Evolutionary conservation across 2,888 invertebrate species (phyloP).

Genomic region (Lobophora halterata): DNA sequence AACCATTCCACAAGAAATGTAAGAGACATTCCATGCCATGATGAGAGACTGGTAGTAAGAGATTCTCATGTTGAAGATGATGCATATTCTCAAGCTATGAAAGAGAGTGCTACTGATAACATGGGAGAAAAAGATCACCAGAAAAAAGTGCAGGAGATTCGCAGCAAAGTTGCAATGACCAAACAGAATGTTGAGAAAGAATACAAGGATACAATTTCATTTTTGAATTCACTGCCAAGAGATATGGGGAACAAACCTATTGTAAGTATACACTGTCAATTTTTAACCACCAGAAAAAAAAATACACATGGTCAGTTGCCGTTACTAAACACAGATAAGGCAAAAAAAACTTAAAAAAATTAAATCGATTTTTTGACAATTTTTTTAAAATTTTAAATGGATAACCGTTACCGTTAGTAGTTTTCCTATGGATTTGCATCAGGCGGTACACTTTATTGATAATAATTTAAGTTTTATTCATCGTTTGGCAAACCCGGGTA

Average conservation of each 20-base stretch:
- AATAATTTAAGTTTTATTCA: no score
- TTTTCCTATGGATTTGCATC: no score
- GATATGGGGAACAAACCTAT: constrained; percentile 48
- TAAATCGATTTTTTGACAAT: constrained; percentile 3
- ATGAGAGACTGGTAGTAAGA: constrained; percentile 49
- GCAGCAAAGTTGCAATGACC: constrained; percentile 70
- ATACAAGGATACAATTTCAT: constrained; percentile 66
- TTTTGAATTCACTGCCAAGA: constrained; percentile 63
- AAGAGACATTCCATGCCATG: constrained; percentile 43
- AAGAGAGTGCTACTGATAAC: constrained; percentile 40
- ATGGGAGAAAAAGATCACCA: constrained; percentile 39
- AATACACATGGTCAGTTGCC: no score
- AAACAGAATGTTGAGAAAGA: constrained; percentile 84
- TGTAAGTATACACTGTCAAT: no score
- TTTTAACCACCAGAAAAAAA: no score
- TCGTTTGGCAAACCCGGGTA: no score
- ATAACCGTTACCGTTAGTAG: no score
- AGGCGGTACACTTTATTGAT: no score
- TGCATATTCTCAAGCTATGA: constrained; percentile 65
- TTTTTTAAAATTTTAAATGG: no score
- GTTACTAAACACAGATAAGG: no score
- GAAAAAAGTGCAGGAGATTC: constrained; percentile 50
- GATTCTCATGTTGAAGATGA: constrained; percentile 54
- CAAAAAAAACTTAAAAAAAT: no score
- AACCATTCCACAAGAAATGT: constrained; percentile 62